Percentiles rank a stretch among this genome's conserved stretches.
These are phyloP conservation scores for Bubalus kerabau DNA, from an alignment of 2,113 vertebrate genomes.

Conservation along the genomic window DNA sequence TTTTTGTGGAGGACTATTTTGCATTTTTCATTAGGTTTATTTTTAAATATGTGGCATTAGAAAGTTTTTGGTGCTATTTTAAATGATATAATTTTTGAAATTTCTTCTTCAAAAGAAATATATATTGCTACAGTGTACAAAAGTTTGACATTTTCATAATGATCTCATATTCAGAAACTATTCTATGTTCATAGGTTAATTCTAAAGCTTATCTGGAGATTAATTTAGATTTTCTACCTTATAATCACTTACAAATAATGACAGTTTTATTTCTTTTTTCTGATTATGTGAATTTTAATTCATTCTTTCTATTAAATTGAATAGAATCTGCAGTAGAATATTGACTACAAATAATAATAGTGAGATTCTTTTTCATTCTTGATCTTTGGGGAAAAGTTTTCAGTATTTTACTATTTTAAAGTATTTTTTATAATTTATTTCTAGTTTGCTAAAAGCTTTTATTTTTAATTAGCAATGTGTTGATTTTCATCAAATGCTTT, in stretches of 20 bases:
- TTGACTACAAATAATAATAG: not conserved
- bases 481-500: not conserved
- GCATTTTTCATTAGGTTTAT: not conserved
- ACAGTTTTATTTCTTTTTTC: not conserved
- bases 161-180: not conserved
- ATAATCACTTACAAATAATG: not conserved
- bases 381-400: not conserved
- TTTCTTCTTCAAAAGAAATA: not conserved
- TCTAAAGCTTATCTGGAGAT: not conserved
- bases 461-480: not conserved
- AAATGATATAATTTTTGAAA: not conserved
- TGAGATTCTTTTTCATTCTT: not conserved
- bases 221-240: not conserved
- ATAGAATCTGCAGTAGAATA: not conserved
- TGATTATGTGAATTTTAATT: not conserved
- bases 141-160: not conserved
- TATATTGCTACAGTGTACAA: not conserved
- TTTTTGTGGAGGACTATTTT: not conserved
- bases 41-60: not conserved
- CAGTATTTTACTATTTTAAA: not conserved
- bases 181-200: not conserved
- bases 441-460: not conserved
- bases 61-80: not conserved
- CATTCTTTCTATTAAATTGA: not conserved
- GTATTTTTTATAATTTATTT: not conserved